These are phyloP conservation scores for Bostrychus sinensis DNA, from an alignment of 2,113 vertebrate genomes.

Conservation along the genomic window DNA sequence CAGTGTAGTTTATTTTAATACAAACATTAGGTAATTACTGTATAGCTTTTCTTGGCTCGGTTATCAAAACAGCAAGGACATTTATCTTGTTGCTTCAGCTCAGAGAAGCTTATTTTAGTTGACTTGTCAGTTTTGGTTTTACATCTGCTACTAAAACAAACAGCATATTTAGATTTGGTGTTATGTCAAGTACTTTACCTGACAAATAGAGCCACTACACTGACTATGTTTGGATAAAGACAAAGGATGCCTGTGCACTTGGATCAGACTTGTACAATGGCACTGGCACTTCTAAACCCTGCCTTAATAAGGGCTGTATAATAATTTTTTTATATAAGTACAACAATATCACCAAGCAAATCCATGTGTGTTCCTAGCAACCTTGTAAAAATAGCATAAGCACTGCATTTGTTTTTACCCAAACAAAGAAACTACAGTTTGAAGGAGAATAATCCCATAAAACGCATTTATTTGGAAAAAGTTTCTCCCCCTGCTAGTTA, in stretches of 20 bases:
- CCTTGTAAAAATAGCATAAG: no score
- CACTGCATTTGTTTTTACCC: no score
- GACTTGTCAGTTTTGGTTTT: slow-evolving; percentile 43
- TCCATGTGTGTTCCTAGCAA: no score
- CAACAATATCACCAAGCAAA: no score
- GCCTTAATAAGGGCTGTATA: neutral
- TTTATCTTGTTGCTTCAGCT: neutral
- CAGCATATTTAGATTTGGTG: slow-evolving; percentile 23
- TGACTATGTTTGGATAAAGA: slow-evolving; percentile 63
- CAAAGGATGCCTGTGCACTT: slow-evolving; percentile 12
- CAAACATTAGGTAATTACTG: neutral
- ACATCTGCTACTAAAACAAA: slow-evolving; percentile 12
- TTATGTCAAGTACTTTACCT: slow-evolving; percentile 24
- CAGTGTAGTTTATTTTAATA: neutral
- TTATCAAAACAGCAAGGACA: neutral
- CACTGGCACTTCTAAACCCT: neutral
- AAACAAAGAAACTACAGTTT: no score
- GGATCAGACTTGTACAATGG: slow-evolving; percentile 16
- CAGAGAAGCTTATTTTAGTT: neutral
- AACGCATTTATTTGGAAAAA: neutral
- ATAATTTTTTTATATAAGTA: neutral
- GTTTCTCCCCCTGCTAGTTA: no score
- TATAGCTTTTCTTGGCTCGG: neutral
- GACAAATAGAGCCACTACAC: slow-evolving; percentile 33
- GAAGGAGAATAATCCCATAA: neutral